These are phyloP conservation scores for Bombylius major DNA, from an alignment of 2,888 invertebrate species.

Conservation along the genomic window DNA sequence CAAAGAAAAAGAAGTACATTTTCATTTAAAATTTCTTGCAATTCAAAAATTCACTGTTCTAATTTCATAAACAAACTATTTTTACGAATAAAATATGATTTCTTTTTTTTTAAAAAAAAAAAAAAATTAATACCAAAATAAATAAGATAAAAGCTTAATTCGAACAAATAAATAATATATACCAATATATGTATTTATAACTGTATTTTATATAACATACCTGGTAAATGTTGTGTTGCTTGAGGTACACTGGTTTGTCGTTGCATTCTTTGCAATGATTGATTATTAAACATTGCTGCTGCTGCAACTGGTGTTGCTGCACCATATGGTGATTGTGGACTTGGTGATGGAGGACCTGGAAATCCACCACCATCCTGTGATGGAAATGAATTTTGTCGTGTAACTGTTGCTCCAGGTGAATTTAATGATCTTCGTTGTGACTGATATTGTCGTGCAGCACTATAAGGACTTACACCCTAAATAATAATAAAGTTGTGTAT, in stretches of 20 bases:
- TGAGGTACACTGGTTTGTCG: slow-evolving; percentile 35
- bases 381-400: slow-evolving; percentile 34
- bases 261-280: slow-evolving; percentile 32
- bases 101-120: no score
- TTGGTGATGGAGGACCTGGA: slow-evolving; percentile 25
- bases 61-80: no score
- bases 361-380: slow-evolving; percentile 20
- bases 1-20: no score
- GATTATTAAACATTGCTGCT: slow-evolving; percentile 27
- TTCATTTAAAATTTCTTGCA: no score
- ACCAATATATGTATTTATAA: background rate
- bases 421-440: slow-evolving; percentile 31
- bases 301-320: slow-evolving; percentile 17
- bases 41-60: no score
- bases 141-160: background rate
- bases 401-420: slow-evolving; percentile 30
- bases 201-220: slow-evolving; percentile 17
- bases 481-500: background rate
- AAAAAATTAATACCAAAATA: no score
- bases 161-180: background rate
- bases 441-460: slow-evolving; percentile 29
- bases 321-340: slow-evolving; percentile 29
- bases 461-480: slow-evolving; percentile 30
- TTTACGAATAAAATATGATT: no score
- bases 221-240: slow-evolving; percentile 37